Conservation (phyloP, 1,140 invertebrate genomes). For the Cyclina sinensis region DNA sequence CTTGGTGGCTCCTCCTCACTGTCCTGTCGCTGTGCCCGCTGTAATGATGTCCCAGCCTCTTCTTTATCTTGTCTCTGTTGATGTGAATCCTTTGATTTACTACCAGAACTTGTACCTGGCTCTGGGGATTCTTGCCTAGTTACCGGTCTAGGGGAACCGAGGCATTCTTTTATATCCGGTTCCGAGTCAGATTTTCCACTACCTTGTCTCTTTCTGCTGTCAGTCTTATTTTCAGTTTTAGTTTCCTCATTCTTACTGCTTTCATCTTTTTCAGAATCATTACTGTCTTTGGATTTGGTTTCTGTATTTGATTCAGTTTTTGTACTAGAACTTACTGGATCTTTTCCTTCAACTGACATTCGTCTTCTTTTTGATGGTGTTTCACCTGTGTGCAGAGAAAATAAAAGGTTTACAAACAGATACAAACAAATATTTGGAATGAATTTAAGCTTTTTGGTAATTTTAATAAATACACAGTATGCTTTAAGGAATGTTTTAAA, state of each 20-base stretch:
- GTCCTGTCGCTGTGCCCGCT: not conserved
- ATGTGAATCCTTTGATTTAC: not conserved
- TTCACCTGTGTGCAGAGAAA: slow-evolving; percentile 65
- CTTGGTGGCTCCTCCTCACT: slow-evolving; percentile 42
- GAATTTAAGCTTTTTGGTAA: too few relatives aligned
- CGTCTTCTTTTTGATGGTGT: slow-evolving; percentile 77
- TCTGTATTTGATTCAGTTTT: slow-evolving; percentile 4
- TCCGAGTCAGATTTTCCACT: slow-evolving; percentile 57
- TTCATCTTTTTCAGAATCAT: slow-evolving; percentile 51
- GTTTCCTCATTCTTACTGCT: slow-evolving; percentile 3
- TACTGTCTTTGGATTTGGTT: slow-evolving; percentile 62
- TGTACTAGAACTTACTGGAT: not conserved
- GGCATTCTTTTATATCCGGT: slow-evolving; percentile 56
- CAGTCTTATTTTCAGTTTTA: slow-evolving; percentile 37
- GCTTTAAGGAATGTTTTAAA: too few relatives aligned
- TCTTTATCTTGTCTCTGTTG: slow-evolving; percentile 7
- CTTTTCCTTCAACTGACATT: slow-evolving; percentile 66
- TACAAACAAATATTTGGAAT: too few relatives aligned
- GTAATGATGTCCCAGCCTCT: not conserved
- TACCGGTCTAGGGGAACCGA: slow-evolving; percentile 57
- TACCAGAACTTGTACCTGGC: slow-evolving; percentile 37
- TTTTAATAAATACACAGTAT: too few relatives aligned
- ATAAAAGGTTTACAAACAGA: too few relatives aligned
- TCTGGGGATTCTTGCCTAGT: slow-evolving; percentile 57
- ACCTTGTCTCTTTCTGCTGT: slow-evolving; percentile 1